Conservation (phyloP, 2,113 vertebrate species). For the Tautogolabrus adspersus region DNA sequence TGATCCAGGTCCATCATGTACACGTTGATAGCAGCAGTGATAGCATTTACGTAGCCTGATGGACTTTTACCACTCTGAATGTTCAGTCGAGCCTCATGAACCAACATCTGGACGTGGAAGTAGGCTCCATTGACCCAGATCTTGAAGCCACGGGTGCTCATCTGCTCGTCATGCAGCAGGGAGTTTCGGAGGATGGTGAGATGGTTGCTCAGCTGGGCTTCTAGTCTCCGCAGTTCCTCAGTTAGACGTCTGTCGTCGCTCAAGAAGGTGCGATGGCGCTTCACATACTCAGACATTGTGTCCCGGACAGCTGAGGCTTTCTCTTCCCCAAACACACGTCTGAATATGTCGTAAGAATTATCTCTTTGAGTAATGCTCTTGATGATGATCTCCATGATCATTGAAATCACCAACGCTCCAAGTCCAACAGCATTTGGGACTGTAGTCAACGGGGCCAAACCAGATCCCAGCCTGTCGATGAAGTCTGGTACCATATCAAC, state of each 20-base stretch:
- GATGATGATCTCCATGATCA: background rate
- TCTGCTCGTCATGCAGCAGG: constrained; percentile 14
- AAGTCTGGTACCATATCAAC: accelerated
- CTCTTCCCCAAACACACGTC: constrained; percentile 33
- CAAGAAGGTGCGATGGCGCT: accelerated
- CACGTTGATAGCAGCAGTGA: accelerated
- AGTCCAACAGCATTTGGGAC: constrained; percentile 27
- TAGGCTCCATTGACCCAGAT: constrained; percentile 31
- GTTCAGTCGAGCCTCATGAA: constrained; percentile 34
- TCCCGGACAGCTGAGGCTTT: constrained; percentile 34
- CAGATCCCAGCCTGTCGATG: accelerated
- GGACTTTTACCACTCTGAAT: accelerated
- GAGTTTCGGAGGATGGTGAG: constrained; percentile 39
- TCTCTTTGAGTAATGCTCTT: accelerated
- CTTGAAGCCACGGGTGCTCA: constrained; percentile 17
- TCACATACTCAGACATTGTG: constrained; percentile 18
- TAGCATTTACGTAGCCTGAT: background rate
- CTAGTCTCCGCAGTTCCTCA: background rate
- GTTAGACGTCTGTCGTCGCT: background rate
- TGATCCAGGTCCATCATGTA: background rate
- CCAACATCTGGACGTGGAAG: constrained; percentile 42
- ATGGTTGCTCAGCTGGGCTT: constrained; percentile 1
- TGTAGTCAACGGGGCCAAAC: accelerated
- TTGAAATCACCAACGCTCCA: constrained; percentile 18
- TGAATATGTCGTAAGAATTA: background rate